Evolutionary conservation across 2,888 invertebrate genomes (phyloP), one percentile per base, ranked within the genome.

Genomic region (Abscondita cerata): DNA sequence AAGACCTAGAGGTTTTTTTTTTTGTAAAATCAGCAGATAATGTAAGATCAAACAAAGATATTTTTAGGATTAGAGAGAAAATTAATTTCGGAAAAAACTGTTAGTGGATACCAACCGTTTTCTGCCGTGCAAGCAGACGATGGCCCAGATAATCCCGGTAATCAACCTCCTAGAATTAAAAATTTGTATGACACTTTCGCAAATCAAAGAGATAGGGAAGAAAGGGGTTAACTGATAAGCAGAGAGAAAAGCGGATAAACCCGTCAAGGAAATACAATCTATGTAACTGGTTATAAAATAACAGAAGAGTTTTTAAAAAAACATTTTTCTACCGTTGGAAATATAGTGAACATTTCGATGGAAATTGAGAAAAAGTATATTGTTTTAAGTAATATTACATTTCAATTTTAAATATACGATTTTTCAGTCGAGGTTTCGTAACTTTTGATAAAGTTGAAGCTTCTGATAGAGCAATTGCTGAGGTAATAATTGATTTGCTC

Each of bases 51-150:
- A n/a, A 36, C 36, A 36, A 18, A n/a, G n/a, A n/a, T 44, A 3
- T 11, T 18, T 2, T 18, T 31, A 68, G 87, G 89, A 0, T 84
- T 92, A 66, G 95, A 95, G 80, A 83, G 95, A 19, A 93, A 93
- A 76, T 80, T 91, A 3, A 89, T 89, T 59, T 84, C 86, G 0
- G 89, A 89, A 59, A 89, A 92, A 68, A 89, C 89, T 6, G 88
- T 93, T 1, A 89, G 92, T 31, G 91, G 93, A 0, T 96, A 96
- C 80, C 95, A 95, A 76, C 96, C 96, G 1, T 96, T 96, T 75
- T 92, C 94, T 61, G 91, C 95, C 0, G 90, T 92, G 1, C 90
- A 91, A 69, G 84, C 90, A 77, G 88, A 94, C 79, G 86, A 92
- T 78, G 82, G 89, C 11, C 81, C 81, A 2, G 84, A 84, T 80